Percentiles rank a stretch among this genome's conserved stretches.
phyloP scores from a whole-genome alignment of 2,797 vertebrate species.

The Dallia pectoralis region DNA sequence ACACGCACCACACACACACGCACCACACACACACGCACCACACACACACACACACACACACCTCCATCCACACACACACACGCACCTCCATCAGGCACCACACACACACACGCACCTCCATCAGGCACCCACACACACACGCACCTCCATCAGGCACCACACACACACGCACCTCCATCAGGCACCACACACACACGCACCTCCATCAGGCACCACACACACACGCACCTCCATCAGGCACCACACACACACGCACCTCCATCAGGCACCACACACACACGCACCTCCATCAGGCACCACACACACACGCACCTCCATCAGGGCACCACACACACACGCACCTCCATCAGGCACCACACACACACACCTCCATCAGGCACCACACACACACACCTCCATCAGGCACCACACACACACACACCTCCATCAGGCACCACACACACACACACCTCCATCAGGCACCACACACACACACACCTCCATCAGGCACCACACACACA shows the following conservation, averaged over 20 bases:
- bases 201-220: constrained; percentile 92
- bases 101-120: neutral
- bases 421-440: constrained; percentile 92
- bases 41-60: fast-evolving
- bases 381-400: constrained; percentile 70
- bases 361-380: constrained; percentile 83
- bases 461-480: constrained; percentile 59
- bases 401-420: constrained; percentile 76
- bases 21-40: constrained; percentile 85
- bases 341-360: constrained; percentile 95
- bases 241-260: constrained; percentile 56
- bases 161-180: constrained; percentile 72
- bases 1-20: constrained; percentile 81
- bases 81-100: constrained; percentile 97
- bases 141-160: constrained; percentile 97
- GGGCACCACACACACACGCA: no score
- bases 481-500: constrained; percentile 84
- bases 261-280: constrained; percentile 83
- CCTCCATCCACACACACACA: no score
- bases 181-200: constrained; percentile 71
- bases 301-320: neutral
- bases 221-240: constrained; percentile 83
- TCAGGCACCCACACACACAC: no score
- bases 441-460: constrained; percentile 82
- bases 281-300: constrained; percentile 88